Base-by-base conservation (phyloP, 2,797 vertebrate genomes). In the Sebastolobus alascanus region DNA sequence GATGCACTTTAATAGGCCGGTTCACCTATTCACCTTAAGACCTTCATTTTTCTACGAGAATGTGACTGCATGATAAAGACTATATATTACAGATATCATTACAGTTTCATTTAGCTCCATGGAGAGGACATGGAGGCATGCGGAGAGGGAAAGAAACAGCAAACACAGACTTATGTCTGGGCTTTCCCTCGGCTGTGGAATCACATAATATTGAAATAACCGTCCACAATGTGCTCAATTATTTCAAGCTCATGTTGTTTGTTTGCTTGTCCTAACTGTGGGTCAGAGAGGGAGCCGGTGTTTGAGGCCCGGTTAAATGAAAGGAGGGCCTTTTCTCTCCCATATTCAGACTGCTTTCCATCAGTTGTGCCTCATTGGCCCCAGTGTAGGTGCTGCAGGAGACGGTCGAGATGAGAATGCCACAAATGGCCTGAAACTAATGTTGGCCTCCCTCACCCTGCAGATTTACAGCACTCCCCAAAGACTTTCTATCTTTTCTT, bases 371-470 rank as follows among this genome's bases (percentile, higher is more conserved):
- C 90, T 92, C 93, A 93, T 92, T 93, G 86, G 88, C 65, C 75
- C 37, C 79, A 73, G 89, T 84, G 86, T 91, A 87, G 87, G 89
- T 89, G 91, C 90, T 89, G 89, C 86, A 86, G 87, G 87, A 87
- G 89, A 90, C 59, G 76, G 84, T 82, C 75, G 82, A 93, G 92
- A 94, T 93, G 93, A 91, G 89, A 93, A 92, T 90, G 89, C 87
- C 91, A 87, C 92, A 94, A 94, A 94, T 94, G 94, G 90, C 84
- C 90, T 93, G 93, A 93, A 92, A 94, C 93, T 93, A 94, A 94
- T 93, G 93, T 92, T 88, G 90, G 87, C 88, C 93, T 90, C 84
- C 64, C 84, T 92, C 91, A 89, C 85, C 89, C 80, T 2, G 31
- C 63, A 89, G 89, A 92, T 92, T 92, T 92, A 93, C 91, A 90